These are phyloP conservation scores for Metaphire vulgaris DNA, from an alignment of 1,140 invertebrate genomes.

Conservation along the genomic window DNA sequence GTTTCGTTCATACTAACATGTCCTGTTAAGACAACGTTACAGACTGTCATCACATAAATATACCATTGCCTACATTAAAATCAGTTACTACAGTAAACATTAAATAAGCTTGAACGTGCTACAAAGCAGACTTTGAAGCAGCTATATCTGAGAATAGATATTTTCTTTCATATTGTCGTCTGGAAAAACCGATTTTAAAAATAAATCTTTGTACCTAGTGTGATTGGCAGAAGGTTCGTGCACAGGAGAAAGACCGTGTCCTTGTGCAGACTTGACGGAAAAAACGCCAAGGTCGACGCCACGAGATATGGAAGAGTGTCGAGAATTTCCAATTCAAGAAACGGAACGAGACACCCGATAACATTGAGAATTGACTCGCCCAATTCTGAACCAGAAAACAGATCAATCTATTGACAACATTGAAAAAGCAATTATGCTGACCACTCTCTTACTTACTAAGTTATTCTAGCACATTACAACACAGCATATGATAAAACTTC, in stretches of 20 bases:
- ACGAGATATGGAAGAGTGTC: slow-evolving; percentile 90
- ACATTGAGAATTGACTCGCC: slow-evolving; percentile 54
- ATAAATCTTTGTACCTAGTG: no score
- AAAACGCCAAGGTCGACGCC: slow-evolving; percentile 82
- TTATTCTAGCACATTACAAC: not conserved
- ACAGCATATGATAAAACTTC: not conserved
- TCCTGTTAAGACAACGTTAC: slow-evolving; percentile 23
- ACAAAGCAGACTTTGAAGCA: no score
- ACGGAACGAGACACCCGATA: slow-evolving; percentile 68
- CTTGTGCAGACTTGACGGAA: slow-evolving; percentile 83
- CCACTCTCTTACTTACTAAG: not conserved
- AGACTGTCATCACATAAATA: no score
- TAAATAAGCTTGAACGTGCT: no score
- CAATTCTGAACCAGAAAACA: slow-evolving; percentile 68
- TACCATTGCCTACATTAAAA: no score
- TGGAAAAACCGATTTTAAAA: no score
- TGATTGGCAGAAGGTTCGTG: slow-evolving; percentile 92
- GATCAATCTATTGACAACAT: not conserved
- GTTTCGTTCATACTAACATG: slow-evolving; percentile 50
- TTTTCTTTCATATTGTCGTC: no score
- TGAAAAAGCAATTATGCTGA: not conserved
- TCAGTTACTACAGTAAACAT: no score
- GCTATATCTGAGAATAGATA: no score
- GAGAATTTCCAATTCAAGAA: slow-evolving; percentile 89
- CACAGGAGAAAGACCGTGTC: slow-evolving; percentile 91